Base-by-base conservation (phyloP, 2,113 vertebrate genomes). In the Spermophilus dauricus region DNA sequence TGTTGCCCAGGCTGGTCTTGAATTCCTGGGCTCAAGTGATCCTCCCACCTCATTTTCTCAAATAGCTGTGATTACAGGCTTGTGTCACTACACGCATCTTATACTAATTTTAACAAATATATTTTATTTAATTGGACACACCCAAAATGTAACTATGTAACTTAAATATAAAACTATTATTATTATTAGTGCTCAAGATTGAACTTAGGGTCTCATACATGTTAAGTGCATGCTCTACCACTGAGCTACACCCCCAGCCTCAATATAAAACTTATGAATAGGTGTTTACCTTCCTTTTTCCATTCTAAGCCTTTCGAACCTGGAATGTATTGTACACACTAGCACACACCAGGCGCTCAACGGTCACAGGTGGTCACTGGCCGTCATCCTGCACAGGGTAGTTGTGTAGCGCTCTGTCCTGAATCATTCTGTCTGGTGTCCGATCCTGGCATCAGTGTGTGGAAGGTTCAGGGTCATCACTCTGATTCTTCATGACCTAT, bases 111-210 rank as follows among this genome's bases (percentile, higher is more conserved):
- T 63, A 75, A 82, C 65, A 39, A 80, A n/a, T 83, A 28, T 42
- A 34, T 91, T 89, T 93, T 86, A 76, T 67, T 67, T 86, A 82
- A 76, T 2, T 0, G 1, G 14, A 28, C 32, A 42, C 3, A 34
- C 2, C 13, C 37, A 48, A 78, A 86, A 67, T 96, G n/a, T 37
- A 82, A 70, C 69, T 92, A 78, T 96, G n/a, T 37, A 77, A 70
- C 63, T 92, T 94, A 18, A 82, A 22, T 76, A 32, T 86, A 72
- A 61, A 77, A 61, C 83, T 45, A 53, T 26, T 11, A 89, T 24
- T 69, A 69, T 51, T 86, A n/a, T 70, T 26, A 51, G 30, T 48
- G 30, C 18, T 69, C 32, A 0, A 30, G 32, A 10, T 80, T 18
- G 13, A 72, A 72, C 20, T 13, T 37, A n/a, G 37, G 65, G 16